phyloP scores from a whole-genome alignment of 92 coral and sea anemone genomes.

The Metridium senile region DNA sequence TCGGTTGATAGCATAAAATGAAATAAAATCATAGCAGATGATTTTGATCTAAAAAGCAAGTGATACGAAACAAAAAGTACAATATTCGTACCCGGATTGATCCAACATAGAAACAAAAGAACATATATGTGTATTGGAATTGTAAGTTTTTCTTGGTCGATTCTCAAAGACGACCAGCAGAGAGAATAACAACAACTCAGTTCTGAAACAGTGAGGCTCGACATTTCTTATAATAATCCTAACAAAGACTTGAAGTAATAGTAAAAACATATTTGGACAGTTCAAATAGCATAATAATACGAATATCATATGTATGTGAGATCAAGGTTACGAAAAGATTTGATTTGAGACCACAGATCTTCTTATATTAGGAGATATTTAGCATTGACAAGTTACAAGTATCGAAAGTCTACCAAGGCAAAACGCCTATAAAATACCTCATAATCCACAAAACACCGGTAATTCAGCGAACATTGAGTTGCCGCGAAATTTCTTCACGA shows the following conservation, averaged over 20 bases:
- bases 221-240: slow-evolving; percentile 29
- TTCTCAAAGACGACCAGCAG: background rate
- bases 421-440: slow-evolving; percentile 17
- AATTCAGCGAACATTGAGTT: background rate
- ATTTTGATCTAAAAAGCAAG: too few species aligned
- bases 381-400: background rate
- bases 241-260: slow-evolving; percentile 11
- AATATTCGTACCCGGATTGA: too few species aligned
- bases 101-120: too few species aligned
- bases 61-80: too few species aligned
- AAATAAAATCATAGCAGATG: background rate
- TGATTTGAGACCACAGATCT: slow-evolving; percentile 18
- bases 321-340: background rate
- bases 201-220: background rate
- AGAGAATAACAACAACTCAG: background rate
- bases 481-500: background rate
- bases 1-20: background rate
- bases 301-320: background rate
- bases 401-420: slow-evolving; percentile 3
- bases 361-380: background rate
- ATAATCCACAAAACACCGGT: slow-evolving; percentile 31
- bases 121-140: background rate
- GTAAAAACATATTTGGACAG: background rate
- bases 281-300: background rate
- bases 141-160: background rate